Base-by-base conservation (phyloP, 2,797 vertebrate genomes). In the Pangasius mekongensis region DNA sequence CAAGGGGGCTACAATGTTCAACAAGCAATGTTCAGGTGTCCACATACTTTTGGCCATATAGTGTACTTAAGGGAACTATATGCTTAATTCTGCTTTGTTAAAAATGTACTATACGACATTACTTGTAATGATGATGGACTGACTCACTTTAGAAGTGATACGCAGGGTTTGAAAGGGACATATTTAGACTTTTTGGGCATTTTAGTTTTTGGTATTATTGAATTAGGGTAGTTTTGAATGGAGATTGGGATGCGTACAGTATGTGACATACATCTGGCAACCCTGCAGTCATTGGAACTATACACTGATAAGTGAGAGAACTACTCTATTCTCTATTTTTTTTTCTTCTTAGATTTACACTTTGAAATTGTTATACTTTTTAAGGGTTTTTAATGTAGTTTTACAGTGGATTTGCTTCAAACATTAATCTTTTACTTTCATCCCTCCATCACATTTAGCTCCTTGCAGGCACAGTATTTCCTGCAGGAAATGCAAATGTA, bases 401-500 rank as follows among this genome's bases (percentile, higher is more conserved):
- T 71, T 69, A 54, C 43, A 11, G 5, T 24, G 10, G 56, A 56
- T 71, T 84, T 36, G 66, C 71, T 84, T 71, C 30, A 84, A 56
- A 36, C 66, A 71, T 71, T 11, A 67, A 30, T 33, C 30, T 14
- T 71, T 71, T 16, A 5, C n/a, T 69, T 84, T 69, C 64, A 69
- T 84, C 20, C 83, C n/a, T 71, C 49, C 20, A 24, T 71, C 83
- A 71, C 33, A 33, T 71, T 36, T 71, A 69, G 30, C 64, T 33
- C 10, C 49, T 24, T 71, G 30, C 47, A 39, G 49, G 66, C 2
- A 36, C 8, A 71, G 49, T 39, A 24, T 71, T 56, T 84, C 36
- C 83, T 71, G 24, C 33, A 71, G 83, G 83, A 84, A 71, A 84
- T 71, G 66, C 66, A 39, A 84, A 84, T 84, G 30, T 6, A 56